Conservation (phyloP, 2,797 vertebrate species). For the Scomberomorus guttatus region DNA sequence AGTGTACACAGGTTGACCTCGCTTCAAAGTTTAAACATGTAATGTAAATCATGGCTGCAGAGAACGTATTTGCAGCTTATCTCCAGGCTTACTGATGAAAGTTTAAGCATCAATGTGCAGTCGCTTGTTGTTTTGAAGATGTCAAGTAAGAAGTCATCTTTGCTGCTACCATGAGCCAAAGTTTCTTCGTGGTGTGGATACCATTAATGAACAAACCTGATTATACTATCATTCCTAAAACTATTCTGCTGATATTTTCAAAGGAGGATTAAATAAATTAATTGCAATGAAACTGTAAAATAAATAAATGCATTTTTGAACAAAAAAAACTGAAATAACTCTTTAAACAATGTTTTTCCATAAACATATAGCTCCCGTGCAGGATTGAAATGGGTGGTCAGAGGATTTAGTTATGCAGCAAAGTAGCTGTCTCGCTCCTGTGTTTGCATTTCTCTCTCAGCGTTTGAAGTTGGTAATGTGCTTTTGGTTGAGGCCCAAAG, state of each 20-base stretch:
- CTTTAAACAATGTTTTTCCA: constrained; percentile 30
- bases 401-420: constrained; percentile 44
- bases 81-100: no score
- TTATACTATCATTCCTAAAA: not conserved
- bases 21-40: not conserved
- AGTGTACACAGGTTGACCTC: not conserved
- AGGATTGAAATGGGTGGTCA: constrained; percentile 42
- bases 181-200: not conserved
- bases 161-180: not conserved
- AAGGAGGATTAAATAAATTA: not conserved
- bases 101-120: no score
- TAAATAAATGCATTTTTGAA: not conserved
- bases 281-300: constrained; percentile 11
- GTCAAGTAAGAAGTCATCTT: not conserved
- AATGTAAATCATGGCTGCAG: not conserved
- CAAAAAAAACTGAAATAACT: not conserved
- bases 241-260: constrained; percentile 4
- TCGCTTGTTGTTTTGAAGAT: no score
- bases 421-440: constrained; percentile 43
- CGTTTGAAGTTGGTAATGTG: constrained; percentile 78
- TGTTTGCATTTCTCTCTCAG: constrained; percentile 69
- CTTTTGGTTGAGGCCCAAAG: constrained; percentile 76
- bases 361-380: constrained; percentile 17
- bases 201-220: not conserved
- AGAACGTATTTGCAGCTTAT: not conserved